Evolutionary conservation across 1,140 invertebrate species (phyloP), one percentile per base, ranked within the genome.

Genomic region (Drosophila setifemur): DNA sequence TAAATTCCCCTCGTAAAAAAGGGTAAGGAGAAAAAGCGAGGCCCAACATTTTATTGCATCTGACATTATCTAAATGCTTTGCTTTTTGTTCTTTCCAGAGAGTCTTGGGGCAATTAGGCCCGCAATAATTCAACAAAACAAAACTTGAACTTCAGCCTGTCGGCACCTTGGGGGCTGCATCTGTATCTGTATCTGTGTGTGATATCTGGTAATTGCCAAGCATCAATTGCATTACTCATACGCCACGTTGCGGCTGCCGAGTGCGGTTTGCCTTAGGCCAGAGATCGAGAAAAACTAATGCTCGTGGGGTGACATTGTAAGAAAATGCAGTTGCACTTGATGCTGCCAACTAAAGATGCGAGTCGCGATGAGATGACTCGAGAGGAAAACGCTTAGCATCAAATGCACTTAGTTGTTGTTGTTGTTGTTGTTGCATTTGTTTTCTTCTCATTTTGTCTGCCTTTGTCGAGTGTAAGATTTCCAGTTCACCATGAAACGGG

Each of bases 321-420:
- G 79, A 85, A 85, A 85, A 85, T 85, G 81, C 81, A 68, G 81
- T 85, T 85, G 54, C 81, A 85, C 81, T 86, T 86, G 81, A 69
- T 85, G 81, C 67, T 76, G 71, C 74, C 81, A 85, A 85, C 81
- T 86, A 79, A 73, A 85, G 81, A 81, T 75, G 54, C 61, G 42
- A 31, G 60, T 23, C 5, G 39, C 39, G 39, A 49, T 61, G 60
- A 39, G 60, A 63, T 64, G 57, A 60, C 57, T 58, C 60, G 57
- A 61, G 57, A 60, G 57, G 53, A 61, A 61, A 61, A 48, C 60
- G 57, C 47, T 64, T 49, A 64, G 57, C 57, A 48, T 64, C 58
- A 61, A 63, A 48, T 47, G 55, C 11, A 26, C 14, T 21, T 23
- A 8, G n/a, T 28, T 7, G 21, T 58, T 50, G 7, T 26, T 9